Percentiles rank a stretch among this genome's conserved stretches.
Conservation (phyloP, 2,888 invertebrate species). For the Acanthacorydalis orientalis region DNA sequence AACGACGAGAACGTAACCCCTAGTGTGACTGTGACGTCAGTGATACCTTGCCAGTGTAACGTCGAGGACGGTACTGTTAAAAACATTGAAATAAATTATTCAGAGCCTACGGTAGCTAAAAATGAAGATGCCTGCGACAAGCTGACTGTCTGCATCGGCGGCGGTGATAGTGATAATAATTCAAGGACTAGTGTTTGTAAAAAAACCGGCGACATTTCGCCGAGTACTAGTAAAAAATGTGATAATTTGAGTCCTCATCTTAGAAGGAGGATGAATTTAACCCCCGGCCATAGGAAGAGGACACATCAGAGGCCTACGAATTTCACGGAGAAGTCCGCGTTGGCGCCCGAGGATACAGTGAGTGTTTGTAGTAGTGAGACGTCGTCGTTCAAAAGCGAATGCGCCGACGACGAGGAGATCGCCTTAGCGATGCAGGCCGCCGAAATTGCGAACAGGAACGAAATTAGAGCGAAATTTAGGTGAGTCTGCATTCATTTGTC, state of each 20-base stretch:
- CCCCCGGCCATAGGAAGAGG: not conserved
- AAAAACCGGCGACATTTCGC: not conserved
- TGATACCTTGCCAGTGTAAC: constrained; percentile 5
- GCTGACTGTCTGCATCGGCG: not conserved
- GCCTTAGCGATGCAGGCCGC: constrained; percentile 73
- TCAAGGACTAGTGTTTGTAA: not conserved
- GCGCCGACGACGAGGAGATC: constrained; percentile 74
- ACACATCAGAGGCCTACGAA: constrained; percentile 1
- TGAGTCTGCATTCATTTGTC: constrained; percentile 19
- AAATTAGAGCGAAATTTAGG: constrained; percentile 67
- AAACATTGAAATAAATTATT: constrained; percentile 6
- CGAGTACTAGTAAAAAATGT: constrained; percentile 5
- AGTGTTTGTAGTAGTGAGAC: constrained; percentile 32
- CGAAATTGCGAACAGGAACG: constrained; percentile 60
- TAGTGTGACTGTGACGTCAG: constrained; percentile 21
- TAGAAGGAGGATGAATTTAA: not conserved
- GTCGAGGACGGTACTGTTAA: constrained; percentile 1
- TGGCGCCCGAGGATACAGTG: constrained; percentile 15
- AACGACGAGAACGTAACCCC: constrained; percentile 15
- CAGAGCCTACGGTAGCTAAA: not conserved
- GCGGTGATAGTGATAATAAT: not conserved
- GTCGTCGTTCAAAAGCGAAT: constrained; percentile 59
- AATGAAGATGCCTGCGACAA: constrained; percentile 2
- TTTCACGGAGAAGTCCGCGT: not conserved
- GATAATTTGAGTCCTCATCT: constrained; percentile 2